A percentile compares a stretch with the other conserved stretches of the same genome.
These are phyloP conservation scores for Drosophila neocordata DNA, from an alignment of 1,140 invertebrate genomes.

Conservation along the genomic window DNA sequence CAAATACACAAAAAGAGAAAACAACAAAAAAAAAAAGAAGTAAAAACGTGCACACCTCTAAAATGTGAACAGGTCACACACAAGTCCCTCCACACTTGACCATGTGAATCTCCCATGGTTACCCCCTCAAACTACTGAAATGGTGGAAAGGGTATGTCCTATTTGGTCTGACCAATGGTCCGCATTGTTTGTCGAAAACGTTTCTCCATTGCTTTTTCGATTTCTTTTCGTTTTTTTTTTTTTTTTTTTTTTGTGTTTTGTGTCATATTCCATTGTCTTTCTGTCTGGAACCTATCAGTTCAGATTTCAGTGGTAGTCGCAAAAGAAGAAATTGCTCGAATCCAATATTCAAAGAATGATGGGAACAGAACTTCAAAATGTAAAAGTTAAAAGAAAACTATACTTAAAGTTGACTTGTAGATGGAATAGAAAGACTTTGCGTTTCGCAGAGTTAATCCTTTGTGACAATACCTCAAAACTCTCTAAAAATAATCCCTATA, in stretches of 20 bases:
- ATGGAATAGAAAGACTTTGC: too few relatives aligned
- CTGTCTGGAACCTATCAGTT: neutral
- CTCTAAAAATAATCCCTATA: too few relatives aligned
- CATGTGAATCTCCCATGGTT: slow-evolving; percentile 12
- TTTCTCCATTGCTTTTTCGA: slow-evolving; percentile 58
- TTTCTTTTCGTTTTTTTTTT: slow-evolving; percentile 17
- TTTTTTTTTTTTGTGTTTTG: too few relatives aligned
- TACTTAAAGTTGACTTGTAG: too few relatives aligned
- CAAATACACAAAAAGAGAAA: slow-evolving; percentile 16
- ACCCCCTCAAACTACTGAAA: neutral
- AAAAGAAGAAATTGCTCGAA: neutral
- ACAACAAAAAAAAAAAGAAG: slow-evolving; percentile 17
- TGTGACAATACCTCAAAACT: too few relatives aligned
- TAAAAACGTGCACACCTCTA: slow-evolving; percentile 62
- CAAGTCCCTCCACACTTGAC: slow-evolving; percentile 35
- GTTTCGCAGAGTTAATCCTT: too few relatives aligned
- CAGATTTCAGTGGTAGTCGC: neutral
- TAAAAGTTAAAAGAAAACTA: too few relatives aligned
- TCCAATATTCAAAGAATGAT: neutral
- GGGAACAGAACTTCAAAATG: neutral
- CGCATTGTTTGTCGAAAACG: slow-evolving; percentile 66
- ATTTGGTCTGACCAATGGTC: slow-evolving; percentile 65
- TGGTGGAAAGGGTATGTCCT: slow-evolving; percentile 13
- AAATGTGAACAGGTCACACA: slow-evolving; percentile 58
- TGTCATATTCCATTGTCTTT: slow-evolving; percentile 24